Percentiles rank a stretch among this genome's conserved stretches.
phyloP scores from a whole-genome alignment of 2,888 invertebrate species.

The Entomobrya multifasciata region DNA sequence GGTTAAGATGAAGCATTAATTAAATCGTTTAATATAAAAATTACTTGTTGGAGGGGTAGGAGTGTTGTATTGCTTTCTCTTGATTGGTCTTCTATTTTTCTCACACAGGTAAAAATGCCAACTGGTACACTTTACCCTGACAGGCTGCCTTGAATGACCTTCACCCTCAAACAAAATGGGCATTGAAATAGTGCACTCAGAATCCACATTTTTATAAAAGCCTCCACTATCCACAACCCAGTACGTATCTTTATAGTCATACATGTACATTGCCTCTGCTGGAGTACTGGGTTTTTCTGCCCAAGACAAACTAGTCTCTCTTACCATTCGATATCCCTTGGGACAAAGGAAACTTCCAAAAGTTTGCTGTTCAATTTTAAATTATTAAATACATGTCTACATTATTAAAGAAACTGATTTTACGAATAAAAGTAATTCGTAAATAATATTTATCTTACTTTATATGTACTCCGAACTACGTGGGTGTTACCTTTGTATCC shows the following conservation, averaged over 20 bases:
- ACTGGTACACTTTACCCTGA: constrained; percentile 7
- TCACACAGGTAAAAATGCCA: constrained; percentile 64
- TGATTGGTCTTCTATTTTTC: neutral
- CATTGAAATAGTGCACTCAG: constrained; percentile 9
- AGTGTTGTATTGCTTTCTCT: neutral
- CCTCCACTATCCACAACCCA: constrained; percentile 46
- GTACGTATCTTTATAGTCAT: constrained; percentile 50
- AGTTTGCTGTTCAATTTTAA: constrained; percentile 27
- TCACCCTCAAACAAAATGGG: neutral
- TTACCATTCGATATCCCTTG: constrained; percentile 14
- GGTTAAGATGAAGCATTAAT: too few species aligned
- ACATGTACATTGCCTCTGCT: neutral
- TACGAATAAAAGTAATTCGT: too few species aligned
- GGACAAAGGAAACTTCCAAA: constrained; percentile 51
- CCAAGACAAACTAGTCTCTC: constrained; percentile 15
- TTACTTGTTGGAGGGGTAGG: neutral
- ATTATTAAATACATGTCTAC: too few species aligned
- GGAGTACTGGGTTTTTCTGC: neutral
- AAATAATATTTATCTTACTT: constrained; percentile 5
- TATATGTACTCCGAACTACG: constrained; percentile 46
- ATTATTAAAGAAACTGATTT: too few species aligned
- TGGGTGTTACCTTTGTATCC: constrained; percentile 2
- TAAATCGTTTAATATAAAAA: neutral
- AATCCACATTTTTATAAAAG: constrained; percentile 11
- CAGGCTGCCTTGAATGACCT: neutral